These are phyloP conservation scores for Germaria angustata DNA, from an alignment of 2,888 invertebrate species.

Conservation along the genomic window DNA sequence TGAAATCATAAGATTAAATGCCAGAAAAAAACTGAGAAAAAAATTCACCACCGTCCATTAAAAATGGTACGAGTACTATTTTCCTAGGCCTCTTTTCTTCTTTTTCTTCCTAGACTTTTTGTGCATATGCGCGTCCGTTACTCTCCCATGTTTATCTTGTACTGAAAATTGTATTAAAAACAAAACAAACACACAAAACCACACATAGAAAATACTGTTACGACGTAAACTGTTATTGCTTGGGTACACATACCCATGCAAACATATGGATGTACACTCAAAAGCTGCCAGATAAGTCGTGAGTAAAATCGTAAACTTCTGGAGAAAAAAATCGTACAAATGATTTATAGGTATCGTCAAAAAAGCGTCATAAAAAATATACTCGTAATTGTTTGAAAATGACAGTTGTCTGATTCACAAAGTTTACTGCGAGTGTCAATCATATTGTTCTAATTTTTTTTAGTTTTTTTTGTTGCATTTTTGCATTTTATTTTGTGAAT, in stretches of 20 bases:
- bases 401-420: no score
- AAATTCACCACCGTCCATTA: slow-evolving; percentile 54
- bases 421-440: no score
- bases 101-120: not conserved
- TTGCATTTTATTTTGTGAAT: no score
- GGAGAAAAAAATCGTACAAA: no score
- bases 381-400: no score
- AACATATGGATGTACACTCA: not conserved
- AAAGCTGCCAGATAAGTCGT: no score
- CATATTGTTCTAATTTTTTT: no score
- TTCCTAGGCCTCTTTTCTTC: slow-evolving; percentile 12
- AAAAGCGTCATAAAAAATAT: no score
- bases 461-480: no score
- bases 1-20: slow-evolving; percentile 28
- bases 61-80: slow-evolving; percentile 26
- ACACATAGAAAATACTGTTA: not conserved
- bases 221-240: slow-evolving; percentile 7
- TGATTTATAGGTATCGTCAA: no score
- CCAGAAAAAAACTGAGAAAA: slow-evolving; percentile 36
- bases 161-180: slow-evolving; percentile 49
- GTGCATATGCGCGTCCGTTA: slow-evolving; percentile 53
- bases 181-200: not conserved
- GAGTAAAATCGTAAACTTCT: no score
- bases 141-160: slow-evolving; percentile 64
- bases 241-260: not conserved